These are phyloP conservation scores for Myotis myotis DNA, from an alignment of 2,797 vertebrate species.

Conservation along the genomic window DNA sequence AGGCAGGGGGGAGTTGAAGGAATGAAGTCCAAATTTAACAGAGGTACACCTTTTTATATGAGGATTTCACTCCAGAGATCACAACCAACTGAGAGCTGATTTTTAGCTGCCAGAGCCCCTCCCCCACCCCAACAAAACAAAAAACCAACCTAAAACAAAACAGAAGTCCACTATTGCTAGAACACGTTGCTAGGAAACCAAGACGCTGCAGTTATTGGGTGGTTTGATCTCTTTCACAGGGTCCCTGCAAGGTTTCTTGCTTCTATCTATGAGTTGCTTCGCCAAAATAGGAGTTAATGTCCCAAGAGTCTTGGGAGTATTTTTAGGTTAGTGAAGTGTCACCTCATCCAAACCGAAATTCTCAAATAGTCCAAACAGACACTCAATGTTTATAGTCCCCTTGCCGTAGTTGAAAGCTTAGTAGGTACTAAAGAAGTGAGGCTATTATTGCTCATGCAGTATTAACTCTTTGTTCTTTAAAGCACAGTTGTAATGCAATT, in stretches of 20 bases:
- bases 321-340: background rate
- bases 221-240: background rate
- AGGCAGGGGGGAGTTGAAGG: background rate
- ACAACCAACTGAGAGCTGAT: background rate
- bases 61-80: background rate
- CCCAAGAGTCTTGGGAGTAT: background rate
- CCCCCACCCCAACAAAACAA: background rate
- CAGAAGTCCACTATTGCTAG: background rate
- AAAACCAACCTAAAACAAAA: background rate
- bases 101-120: background rate
- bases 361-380: background rate
- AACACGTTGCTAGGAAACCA: background rate
- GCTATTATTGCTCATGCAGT: background rate
- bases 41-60: background rate
- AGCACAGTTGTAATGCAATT: background rate
- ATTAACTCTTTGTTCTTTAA: background rate
- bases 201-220: background rate
- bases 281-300: background rate
- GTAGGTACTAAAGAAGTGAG: background rate
- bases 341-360: background rate
- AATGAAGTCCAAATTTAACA: background rate
- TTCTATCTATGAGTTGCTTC: background rate
- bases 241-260: background rate
- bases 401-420: background rate
- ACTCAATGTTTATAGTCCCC: background rate